phyloP scores from a whole-genome alignment of 92 coral and sea anemone genomes.

The Chrysogorgia sp. region DNA sequence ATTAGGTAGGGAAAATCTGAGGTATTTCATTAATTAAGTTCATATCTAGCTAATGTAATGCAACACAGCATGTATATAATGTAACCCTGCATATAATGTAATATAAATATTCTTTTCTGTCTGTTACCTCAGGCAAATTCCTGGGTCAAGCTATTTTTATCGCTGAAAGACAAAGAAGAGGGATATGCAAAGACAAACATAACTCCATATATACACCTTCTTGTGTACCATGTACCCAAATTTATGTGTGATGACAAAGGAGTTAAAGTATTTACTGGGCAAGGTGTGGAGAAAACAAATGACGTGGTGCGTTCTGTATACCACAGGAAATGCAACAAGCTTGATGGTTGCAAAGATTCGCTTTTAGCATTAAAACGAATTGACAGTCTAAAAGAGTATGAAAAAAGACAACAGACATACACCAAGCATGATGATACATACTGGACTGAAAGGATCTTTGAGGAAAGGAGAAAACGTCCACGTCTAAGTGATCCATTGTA shows the following conservation, averaged over 20 bases:
- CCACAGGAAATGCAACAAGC: slow-evolving; percentile 12
- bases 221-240: slow-evolving; percentile 32
- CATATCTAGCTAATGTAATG: too few relatives aligned
- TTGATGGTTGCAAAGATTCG: slow-evolving; percentile 11
- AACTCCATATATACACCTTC: slow-evolving; percentile 34
- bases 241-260: slow-evolving; percentile 12
- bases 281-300: slow-evolving; percentile 29
- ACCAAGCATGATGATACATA: slow-evolving; percentile 14
- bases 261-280: slow-evolving; percentile 28
- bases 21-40: too few relatives aligned
- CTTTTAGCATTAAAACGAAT: slow-evolving; percentile 27
- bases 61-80: too few relatives aligned
- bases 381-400: slow-evolving; percentile 12
- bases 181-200: slow-evolving; percentile 33
- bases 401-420: slow-evolving; percentile 5
- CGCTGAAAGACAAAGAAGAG: slow-evolving; percentile 32
- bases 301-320: background rate
- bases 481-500: background rate
- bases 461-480: slow-evolving; percentile 33
- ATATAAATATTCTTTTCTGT: background rate
- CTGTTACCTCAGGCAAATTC: slow-evolving; percentile 24
- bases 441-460: slow-evolving; percentile 28
- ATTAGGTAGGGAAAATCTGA: too few relatives aligned
- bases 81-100: too few relatives aligned
- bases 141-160: slow-evolving; percentile 32